Evolutionary conservation across 2,888 invertebrate genomes (phyloP), one percentile per base, ranked within the genome.

Genomic region (Drosophila crucigera): DNA sequence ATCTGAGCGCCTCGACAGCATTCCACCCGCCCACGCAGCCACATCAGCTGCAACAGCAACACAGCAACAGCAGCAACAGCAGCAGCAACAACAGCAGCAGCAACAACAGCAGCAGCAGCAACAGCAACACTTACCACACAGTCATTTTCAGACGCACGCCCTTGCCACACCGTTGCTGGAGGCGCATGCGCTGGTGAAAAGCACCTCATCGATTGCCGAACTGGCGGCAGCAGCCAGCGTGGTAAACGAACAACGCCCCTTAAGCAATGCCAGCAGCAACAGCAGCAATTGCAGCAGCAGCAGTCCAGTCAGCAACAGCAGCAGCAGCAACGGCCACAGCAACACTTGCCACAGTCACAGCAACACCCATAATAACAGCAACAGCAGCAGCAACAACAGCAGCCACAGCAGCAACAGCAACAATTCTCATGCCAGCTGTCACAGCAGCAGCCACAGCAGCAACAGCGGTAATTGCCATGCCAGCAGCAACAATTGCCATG

Each of bases 1-100:
- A 98, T 93, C 94, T 98, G 76, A 97, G 97, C 93, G 97, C 97
- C 80, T 97, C 97, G 62, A 97, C 97, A 59, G 96, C 97, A 47
- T 95, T 96, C 76, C 94, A 96, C 82, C 94, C 95, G 68, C 95
- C 95, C 31, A 93, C 93, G 68, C 95, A 95, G 37, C 95, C 94
- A 83, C 88, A 91, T 84, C 93, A 91, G 74, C 73, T 93, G 73
- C 93, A 93, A 63, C 91, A 92, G 56, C 83, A 72, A 28, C 88
- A 50, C 78, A 69, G 33, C 80, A 67, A 10, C 68, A 37, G 19
- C 76, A 64, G 28, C 82, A 77, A 28, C 28, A 50, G 59, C 78
- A 69, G 30, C 80, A 67, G 16, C 68, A 37, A 16, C 76, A 64
- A 25, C 82, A 77, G 10, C 73, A 71, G 14, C 86, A 80, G 19